A percentile compares a stretch with the other conserved stretches of the same genome.
phyloP scores from a whole-genome alignment of 2,888 invertebrate genomes.

The Eulithis testata region DNA sequence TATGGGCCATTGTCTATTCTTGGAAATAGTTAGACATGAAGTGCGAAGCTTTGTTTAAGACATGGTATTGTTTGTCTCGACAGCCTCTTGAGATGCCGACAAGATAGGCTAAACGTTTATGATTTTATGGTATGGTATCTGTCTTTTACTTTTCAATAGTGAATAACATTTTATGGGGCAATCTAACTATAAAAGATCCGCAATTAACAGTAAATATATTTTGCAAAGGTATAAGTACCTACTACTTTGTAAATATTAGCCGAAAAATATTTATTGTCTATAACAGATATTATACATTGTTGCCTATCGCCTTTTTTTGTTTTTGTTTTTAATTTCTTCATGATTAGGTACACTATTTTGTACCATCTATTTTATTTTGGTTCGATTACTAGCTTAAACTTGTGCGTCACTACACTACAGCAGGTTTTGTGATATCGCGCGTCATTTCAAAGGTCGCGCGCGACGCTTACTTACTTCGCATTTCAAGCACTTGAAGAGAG shows the following conservation, averaged over 20 bases:
- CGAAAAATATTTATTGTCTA: no score
- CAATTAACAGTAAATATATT: constrained; percentile 1
- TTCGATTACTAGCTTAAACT: constrained; percentile 3
- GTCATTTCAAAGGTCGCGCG: constrained; percentile 38
- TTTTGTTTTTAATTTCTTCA: no score
- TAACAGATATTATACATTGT: no score
- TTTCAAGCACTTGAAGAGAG: constrained; percentile 46
- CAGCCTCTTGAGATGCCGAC: constrained; percentile 50
- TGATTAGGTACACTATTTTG: no score
- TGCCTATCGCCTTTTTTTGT: no score
- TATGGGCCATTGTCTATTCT: constrained; percentile 60
- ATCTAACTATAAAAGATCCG: constrained; percentile 11
- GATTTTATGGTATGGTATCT: constrained; percentile 38
- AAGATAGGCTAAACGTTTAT: constrained; percentile 43
- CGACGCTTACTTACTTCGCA: constrained; percentile 18
- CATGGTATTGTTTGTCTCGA: constrained; percentile 53
- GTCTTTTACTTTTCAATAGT: constrained; percentile 12
- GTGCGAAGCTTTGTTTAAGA: constrained; percentile 50
- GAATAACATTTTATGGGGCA: constrained; percentile 17
- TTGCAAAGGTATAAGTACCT: background rate
- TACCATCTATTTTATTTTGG: constrained; percentile 4
- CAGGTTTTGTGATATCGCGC: constrained; percentile 14
- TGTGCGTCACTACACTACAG: constrained; percentile 15
- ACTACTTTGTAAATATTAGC: no score
- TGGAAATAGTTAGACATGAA: constrained; percentile 62